Evolutionary conservation across 1,140 invertebrate genomes (phyloP).

Genomic region (Archivesica marissinica): DNA sequence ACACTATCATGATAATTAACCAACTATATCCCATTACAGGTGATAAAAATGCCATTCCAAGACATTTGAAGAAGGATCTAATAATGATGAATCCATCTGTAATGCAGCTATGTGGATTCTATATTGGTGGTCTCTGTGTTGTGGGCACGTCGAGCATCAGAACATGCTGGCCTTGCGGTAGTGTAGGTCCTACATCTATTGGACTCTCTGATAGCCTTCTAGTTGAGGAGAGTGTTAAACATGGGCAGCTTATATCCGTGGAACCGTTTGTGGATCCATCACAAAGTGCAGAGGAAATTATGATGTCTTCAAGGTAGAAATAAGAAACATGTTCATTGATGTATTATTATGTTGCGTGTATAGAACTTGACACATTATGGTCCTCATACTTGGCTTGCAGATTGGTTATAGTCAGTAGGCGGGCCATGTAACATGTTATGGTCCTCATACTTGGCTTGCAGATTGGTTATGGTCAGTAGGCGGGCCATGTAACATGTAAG

Average conservation of each 20-base stretch:
- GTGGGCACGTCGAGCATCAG: slow-evolving; percentile 50
- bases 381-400: too few relatives aligned
- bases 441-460: too few relatives aligned
- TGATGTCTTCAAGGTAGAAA: not conserved
- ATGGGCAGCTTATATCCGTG: not conserved
- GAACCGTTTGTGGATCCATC: not conserved
- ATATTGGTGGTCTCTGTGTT: slow-evolving; percentile 65
- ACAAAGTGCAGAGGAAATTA: not conserved
- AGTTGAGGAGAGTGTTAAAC: not conserved
- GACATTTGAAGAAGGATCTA: slow-evolving; percentile 34
- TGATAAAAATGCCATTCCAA: slow-evolving; percentile 36
- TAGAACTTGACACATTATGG: too few relatives aligned
- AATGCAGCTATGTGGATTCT: slow-evolving; percentile 67
- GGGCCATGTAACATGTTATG: too few relatives aligned
- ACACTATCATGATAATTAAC: too few relatives aligned
- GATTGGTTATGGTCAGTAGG: too few relatives aligned
- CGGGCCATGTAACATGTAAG: too few relatives aligned
- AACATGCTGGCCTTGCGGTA: slow-evolving; percentile 63
- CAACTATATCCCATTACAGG: too few relatives aligned
- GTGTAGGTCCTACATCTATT: slow-evolving; percentile 42
- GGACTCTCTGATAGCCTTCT: slow-evolving; percentile 27
- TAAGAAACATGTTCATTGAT: too few relatives aligned
- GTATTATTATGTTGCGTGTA: too few relatives aligned
- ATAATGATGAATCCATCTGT: slow-evolving; percentile 62
- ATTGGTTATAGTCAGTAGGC: too few relatives aligned